Base-by-base conservation (phyloP, 2,797 vertebrate species). In the Clamator glandarius region DNA sequence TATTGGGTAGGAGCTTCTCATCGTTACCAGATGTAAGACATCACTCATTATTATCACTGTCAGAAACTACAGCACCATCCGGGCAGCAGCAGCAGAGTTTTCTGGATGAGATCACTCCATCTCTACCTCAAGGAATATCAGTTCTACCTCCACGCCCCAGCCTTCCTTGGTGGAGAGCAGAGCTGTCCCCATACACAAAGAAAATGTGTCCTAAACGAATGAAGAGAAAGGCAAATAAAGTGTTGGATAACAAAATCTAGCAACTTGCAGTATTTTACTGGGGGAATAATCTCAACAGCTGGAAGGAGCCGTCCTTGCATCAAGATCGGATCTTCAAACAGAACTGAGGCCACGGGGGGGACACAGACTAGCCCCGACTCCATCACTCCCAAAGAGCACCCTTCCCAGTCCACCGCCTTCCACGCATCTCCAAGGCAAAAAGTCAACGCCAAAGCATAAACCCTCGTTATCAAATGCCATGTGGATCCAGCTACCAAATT, bases 331-430 rank as follows among this genome's bases (percentile, higher is more conserved):
- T 33, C 33, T 55, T 73, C 55, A 58, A 33, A 29, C 54, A 51
- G 42, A 87, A 36, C 2, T 0, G 25, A 62, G 75, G 51, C 54
- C 67, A 52, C 9, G 1, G n/a, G 57, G 12, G 70, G 41, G 33
- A 33, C 2, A 3, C 6, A 52, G 64, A 29, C 0, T 21, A 62
- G 36, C 41, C 84, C 50, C 50, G 69, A 12, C 14, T 36, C 78
- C 48, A 8, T 0, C 0, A 0, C 15, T 31, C 73, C 59, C n/a
- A 0, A 1, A 9, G 26, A 55, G 46, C 2, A 46, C 21, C 1
- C 0, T 7, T 42, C 57, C 26, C 52, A 5, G 3, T 26, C 62
- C 28, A 50, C 64, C 42, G 16, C 8, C 54, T 64, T 68, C 67
- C 17, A 9, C 2, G 0, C 15, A 17, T 8, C 51, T 50, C 63